These are phyloP conservation scores for Netelia inedita DNA, from an alignment of 2,888 invertebrate species.

Conservation along the genomic window DNA sequence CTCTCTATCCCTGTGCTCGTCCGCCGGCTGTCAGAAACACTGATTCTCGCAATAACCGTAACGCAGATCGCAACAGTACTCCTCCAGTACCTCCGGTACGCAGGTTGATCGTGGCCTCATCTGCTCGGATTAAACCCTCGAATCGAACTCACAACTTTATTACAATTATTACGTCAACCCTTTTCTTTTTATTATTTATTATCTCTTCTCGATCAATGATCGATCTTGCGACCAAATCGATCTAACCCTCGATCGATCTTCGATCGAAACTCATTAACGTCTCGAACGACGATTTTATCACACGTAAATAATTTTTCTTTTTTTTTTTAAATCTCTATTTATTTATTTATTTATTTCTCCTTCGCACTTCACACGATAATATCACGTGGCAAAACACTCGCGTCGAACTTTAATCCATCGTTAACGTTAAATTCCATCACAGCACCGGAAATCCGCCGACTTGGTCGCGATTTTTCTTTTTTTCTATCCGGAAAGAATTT, in stretches of 20 bases:
- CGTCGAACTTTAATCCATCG: conserved; percentile 53
- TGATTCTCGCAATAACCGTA: conserved; percentile 80
- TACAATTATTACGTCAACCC: conserved; percentile 6
- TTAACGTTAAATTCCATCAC: conserved; percentile 64
- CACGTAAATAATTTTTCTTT: background rate
- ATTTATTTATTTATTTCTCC: background rate
- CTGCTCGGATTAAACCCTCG: conserved; percentile 75
- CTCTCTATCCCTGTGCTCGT: conserved; percentile 81
- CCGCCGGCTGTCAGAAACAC: conserved; percentile 82
- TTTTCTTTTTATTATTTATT: background rate
- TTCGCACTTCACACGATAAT: conserved; percentile 61
- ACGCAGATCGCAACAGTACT: conserved; percentile 79
- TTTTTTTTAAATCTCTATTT: conserved; percentile 1
- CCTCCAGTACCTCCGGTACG: conserved; percentile 81
- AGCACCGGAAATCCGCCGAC: conserved; percentile 40
- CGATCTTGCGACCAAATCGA: conserved; percentile 33
- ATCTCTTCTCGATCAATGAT: conserved; percentile 33
- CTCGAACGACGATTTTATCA: background rate
- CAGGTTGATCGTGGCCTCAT: conserved; percentile 82
- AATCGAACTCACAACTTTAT: conserved; percentile 49
- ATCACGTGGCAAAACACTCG: conserved; percentile 64
- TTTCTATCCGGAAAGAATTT: conserved; percentile 13
- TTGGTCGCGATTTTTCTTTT: background rate
- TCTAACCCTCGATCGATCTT: background rate
- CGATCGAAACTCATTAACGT: background rate